Evolutionary conservation across 2,888 invertebrate genomes (phyloP), one percentile per base, ranked within the genome.

Genomic region (Aporophyla nigra): DNA sequence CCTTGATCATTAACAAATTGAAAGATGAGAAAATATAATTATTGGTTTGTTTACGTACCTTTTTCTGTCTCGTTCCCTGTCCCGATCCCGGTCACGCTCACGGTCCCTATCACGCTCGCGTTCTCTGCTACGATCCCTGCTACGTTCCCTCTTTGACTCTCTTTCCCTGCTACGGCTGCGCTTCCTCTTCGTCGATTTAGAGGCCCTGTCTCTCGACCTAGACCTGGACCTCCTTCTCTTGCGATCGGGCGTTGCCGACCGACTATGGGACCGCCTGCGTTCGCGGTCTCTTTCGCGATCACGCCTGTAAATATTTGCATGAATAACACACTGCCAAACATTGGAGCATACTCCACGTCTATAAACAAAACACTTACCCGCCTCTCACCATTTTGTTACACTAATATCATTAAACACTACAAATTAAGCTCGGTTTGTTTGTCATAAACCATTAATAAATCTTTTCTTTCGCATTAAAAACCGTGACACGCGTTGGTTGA

Each of bases 131-230:
- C 94, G 90, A 78, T 89, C 89, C 21, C 87, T 80, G 56, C 90
- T 89, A 1, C 78, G 65, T 65, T 78, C 78, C 83, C 97, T 94
- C 74, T 97, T 97, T 0, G 97, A 95, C 21, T 98, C 97, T 58
- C 98, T 92, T 24, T 98, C 98, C 79, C 98, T 96, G 65, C 98
- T 98, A 85, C 98, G 97, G 88, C 98, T 98, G 76, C 98, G 97
- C 88, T 98, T 97, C 88, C 97, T 97, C 81, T 98, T 97, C 24
- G 96, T 96, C 43, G 97, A 95, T 91, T 97, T 97, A 14, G 97
- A 95, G 65, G 94, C 93, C 74, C 98, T 95, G 66, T 98, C 97
- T 75, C 97, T 95, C 86, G 97, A 97, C 65, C 97, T 95, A 0
- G 97, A 97, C 54, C 97, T 94, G 12, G 97, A 96, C 53, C 97